Evolutionary conservation across 2,113 vertebrate genomes (phyloP).

Genomic region (Scomber japonicus): DNA sequence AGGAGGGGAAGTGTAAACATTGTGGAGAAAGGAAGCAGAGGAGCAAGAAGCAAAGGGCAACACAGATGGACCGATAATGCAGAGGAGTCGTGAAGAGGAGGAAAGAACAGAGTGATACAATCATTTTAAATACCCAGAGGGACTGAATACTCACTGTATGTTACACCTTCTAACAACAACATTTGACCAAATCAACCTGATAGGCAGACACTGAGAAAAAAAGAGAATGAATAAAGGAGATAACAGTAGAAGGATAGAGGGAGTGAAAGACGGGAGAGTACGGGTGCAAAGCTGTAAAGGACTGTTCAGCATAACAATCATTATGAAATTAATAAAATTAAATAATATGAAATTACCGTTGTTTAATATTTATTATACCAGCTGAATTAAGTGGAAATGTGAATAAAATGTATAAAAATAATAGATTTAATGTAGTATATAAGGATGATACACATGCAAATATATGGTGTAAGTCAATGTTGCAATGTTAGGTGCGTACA

Average conservation of each 20-base stretch:
- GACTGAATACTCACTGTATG: slow-evolving; percentile 32
- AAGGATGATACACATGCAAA: no score
- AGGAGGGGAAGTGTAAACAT: slow-evolving; percentile 32
- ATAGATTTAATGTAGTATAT: no score
- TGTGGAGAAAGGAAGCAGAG: slow-evolving; percentile 33
- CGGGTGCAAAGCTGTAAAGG: background rate
- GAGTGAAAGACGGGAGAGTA: no score
- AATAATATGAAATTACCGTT: background rate
- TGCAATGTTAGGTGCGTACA: no score
- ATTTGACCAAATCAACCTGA: slow-evolving; percentile 14
- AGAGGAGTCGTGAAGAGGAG: slow-evolving; percentile 28
- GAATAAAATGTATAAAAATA: no score
- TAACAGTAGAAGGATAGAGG: background rate
- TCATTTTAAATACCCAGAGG: slow-evolving; percentile 31
- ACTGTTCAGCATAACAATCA: background rate
- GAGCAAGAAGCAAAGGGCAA: slow-evolving; percentile 57
- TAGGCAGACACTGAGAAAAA: background rate
- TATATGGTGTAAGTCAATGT: no score
- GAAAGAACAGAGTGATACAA: slow-evolving; percentile 35
- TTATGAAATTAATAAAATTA: no score
- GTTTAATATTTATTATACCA: slow-evolving; percentile 22
- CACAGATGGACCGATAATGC: slow-evolving; percentile 50
- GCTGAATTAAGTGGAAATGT: no score
- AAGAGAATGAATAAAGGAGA: background rate
- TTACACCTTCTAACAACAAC: slow-evolving; percentile 21